Percentiles rank a stretch among this genome's conserved stretches.
phyloP scores from a whole-genome alignment of 2,888 invertebrate genomes.

The Selenia dentaria region DNA sequence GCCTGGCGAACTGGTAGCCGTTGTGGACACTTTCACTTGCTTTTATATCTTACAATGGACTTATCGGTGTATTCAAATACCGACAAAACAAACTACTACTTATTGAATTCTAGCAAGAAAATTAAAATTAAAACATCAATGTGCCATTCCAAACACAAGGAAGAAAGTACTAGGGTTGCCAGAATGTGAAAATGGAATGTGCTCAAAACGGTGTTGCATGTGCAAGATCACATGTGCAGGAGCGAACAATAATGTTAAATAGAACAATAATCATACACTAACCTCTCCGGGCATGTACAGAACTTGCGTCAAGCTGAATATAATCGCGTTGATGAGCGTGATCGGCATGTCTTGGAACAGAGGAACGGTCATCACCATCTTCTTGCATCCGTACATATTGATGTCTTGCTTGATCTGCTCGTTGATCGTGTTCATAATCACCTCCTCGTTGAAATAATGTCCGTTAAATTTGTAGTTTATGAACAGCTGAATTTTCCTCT shows the following conservation, averaged over 20 bases:
- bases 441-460: slow-evolving; percentile 55
- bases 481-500: slow-evolving; percentile 53
- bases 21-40: too few relatives aligned
- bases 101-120: too few relatives aligned
- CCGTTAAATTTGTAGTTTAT: slow-evolving; percentile 61
- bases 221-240: too few relatives aligned
- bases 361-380: slow-evolving; percentile 79
- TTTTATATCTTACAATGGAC: too few relatives aligned
- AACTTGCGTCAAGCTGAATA: slow-evolving; percentile 76
- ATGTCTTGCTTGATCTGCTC: slow-evolving; percentile 81
- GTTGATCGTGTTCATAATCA: slow-evolving; percentile 57
- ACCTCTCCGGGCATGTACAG: slow-evolving; percentile 79
- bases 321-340: slow-evolving; percentile 74
- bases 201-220: too few relatives aligned
- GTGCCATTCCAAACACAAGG: too few relatives aligned
- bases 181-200: too few relatives aligned
- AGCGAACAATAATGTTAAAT: neutral
- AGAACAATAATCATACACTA: neutral
- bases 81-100: too few relatives aligned
- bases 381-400: slow-evolving; percentile 79
- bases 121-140: too few relatives aligned
- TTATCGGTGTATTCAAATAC: too few relatives aligned
- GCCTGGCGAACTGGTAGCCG: too few relatives aligned
- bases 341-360: slow-evolving; percentile 81
- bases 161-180: too few relatives aligned